Percentiles rank a stretch among this genome's conserved stretches.
These are phyloP conservation scores for Ephydatia muelleri DNA, from an alignment of 37 sponge, comb jelly and placozoan species.

Conservation along the genomic window DNA sequence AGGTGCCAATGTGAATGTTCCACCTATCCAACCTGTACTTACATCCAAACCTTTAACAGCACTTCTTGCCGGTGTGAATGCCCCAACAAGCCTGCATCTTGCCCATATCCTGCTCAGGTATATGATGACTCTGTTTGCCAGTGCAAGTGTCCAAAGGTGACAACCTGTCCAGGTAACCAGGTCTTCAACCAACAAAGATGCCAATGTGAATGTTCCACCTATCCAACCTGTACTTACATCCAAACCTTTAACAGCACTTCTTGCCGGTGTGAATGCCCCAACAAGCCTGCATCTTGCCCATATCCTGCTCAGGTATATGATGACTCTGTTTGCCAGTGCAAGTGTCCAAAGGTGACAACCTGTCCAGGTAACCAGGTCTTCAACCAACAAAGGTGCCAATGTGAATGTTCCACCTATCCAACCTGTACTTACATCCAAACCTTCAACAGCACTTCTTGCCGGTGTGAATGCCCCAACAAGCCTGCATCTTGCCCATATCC, in stretches of 20 bases:
- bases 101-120: conserved; percentile 1
- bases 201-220: neutral
- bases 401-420: neutral
- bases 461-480: conserved; percentile 7
- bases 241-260: conserved; percentile 7
- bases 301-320: conserved; percentile 9
- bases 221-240: neutral
- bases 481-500: neutral
- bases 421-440: neutral
- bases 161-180: neutral
- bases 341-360: neutral
- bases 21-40: neutral
- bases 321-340: conserved; percentile 1
- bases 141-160: conserved; percentile 8
- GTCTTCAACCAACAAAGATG: conserved; percentile 6
- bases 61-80: neutral
- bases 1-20: conserved; percentile 44
- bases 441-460: neutral
- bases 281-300: neutral
- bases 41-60: neutral
- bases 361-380: neutral
- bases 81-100: neutral
- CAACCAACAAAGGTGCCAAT: conserved; percentile 2
- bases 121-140: neutral
- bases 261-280: conserved; percentile 5